phyloP scores from a whole-genome alignment of 2,113 vertebrate genomes.

The Lophotis ruficrista region DNA sequence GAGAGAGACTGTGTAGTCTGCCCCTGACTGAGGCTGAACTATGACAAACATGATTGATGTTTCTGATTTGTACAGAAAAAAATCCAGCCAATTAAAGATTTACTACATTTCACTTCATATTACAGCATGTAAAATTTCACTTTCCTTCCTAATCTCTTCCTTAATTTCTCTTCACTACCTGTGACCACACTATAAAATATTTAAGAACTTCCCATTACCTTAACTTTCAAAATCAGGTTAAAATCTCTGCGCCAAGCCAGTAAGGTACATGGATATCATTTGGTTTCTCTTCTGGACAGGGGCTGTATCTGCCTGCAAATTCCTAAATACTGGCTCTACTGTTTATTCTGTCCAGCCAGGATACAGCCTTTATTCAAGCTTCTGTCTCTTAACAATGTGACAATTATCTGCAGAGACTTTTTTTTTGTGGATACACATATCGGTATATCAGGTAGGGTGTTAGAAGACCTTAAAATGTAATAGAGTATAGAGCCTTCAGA shows the following conservation, averaged over 20 bases:
- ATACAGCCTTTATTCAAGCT: neutral
- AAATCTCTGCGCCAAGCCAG: neutral
- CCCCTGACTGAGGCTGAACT: too few species aligned
- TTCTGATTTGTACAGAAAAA: neutral
- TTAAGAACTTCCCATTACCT: neutral
- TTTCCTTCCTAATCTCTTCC: neutral
- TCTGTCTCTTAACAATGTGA: neutral
- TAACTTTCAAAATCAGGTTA: neutral
- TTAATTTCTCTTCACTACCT: neutral
- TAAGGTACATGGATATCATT: neutral
- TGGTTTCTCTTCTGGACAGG: neutral
- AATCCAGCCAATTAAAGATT: neutral
- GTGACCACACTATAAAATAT: neutral
- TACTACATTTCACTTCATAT: neutral
- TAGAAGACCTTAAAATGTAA: neutral
- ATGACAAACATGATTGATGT: accelerated
- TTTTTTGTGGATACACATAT: neutral
- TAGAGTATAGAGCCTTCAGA: neutral
- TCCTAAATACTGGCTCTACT: neutral
- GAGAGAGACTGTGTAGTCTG: too few species aligned
- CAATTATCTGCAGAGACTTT: neutral
- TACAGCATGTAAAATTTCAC: neutral
- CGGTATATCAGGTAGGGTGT: neutral
- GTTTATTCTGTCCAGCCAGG: neutral
- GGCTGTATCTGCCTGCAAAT: neutral